Evolutionary conservation across 2,113 vertebrate genomes (phyloP).

Genomic region (Anarhynchus alexandrinus): DNA sequence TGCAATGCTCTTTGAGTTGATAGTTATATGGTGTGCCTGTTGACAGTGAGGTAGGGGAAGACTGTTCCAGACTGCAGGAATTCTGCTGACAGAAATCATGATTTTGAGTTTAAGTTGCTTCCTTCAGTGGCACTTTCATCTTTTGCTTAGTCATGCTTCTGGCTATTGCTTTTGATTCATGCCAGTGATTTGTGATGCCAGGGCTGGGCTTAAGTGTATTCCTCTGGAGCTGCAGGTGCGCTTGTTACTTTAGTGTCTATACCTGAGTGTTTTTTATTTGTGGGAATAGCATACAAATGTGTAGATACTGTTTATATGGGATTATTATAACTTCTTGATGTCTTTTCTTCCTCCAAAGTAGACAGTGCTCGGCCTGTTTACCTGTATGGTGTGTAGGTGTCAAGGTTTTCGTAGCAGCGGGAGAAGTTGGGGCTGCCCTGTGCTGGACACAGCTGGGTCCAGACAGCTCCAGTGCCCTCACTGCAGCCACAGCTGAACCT

Average conservation of each 20-base stretch:
- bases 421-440: background rate
- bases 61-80: background rate
- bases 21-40: background rate
- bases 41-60: background rate
- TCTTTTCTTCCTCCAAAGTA: background rate
- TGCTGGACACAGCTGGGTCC: background rate
- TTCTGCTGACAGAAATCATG: background rate
- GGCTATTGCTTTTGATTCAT: background rate
- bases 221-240: background rate
- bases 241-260: background rate
- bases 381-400: background rate
- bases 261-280: background rate
- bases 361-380: background rate
- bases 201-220: background rate
- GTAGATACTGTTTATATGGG: background rate
- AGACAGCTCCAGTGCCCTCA: background rate
- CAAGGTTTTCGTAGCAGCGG: background rate
- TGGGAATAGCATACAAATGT: background rate
- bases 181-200: background rate
- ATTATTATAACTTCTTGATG: background rate
- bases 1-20: background rate
- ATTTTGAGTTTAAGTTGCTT: background rate
- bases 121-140: background rate
- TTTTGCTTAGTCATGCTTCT: background rate
- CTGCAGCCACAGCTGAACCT: background rate